Evolutionary conservation across 2,888 invertebrate genomes (phyloP), one percentile per base, ranked within the genome.

Genomic region (Saturnia pavonia): DNA sequence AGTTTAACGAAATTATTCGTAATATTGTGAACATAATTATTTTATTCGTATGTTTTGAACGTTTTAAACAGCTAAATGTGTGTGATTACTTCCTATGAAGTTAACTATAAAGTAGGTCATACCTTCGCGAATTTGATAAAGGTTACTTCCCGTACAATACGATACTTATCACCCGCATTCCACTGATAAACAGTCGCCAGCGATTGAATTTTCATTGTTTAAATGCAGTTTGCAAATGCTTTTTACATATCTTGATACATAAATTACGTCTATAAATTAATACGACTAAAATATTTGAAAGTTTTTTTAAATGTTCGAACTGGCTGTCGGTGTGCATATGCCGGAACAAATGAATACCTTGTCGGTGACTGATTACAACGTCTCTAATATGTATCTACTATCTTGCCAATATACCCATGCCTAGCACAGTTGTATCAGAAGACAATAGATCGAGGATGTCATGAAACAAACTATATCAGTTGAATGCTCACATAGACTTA

Each of bases 141-240:
- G 82, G 82, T 83, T 80, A 83, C 81, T 83, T 83, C 83, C 82
- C 82, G 76, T 60, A 66, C 68, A 70, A 67, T 68, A 19, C 22
- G 65, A 73, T 73, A 70, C 25, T 45, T 77, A 78, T 77, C 76
- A 73, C 82, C 82, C 81, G 75, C 78, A 82, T 70, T 69, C 65
- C 40, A n/a, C 65, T 65, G 65, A 65, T 65, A 40, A 51, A 8
- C 40, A 9, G 40, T 25, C 51, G 51, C 19, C 51, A 22, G 25
- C 42, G 66, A 70, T 54, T 25, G 19, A 48, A 2, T 80, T 74
- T 71, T 71, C 67, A 45, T 12, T 34, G 68, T 14, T 63, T 69
- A 16, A 42, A 60, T 60, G 57, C 48, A 48, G 1, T 45, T n/a
- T 34, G 34, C 34, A 45, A 19, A 19, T 19, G 16, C 4, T 16